Evolutionary conservation across 2,113 vertebrate genomes (phyloP).

Genomic region (Pycnonotus jocosus): DNA sequence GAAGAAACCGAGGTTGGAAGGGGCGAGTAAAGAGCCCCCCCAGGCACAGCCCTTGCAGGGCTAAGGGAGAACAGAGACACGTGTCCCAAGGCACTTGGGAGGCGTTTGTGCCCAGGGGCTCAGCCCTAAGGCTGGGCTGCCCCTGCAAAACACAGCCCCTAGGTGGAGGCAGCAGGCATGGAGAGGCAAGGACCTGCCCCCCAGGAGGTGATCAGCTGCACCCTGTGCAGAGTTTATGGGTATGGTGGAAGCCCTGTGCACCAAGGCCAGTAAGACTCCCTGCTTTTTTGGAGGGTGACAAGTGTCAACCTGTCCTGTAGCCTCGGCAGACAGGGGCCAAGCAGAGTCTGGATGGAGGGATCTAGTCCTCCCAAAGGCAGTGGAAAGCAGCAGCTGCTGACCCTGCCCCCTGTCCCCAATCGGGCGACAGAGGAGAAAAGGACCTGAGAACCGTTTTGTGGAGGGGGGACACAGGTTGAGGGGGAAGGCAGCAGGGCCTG

Average conservation of each 20-base stretch:
- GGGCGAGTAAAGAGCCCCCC: neutral
- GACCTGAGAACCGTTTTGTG: constrained; percentile 32
- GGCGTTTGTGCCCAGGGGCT: neutral
- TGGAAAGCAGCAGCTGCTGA: constrained; percentile 41
- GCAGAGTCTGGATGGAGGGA: neutral
- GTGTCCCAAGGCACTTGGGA: neutral
- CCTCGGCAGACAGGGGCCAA: neutral
- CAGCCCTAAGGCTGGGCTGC: neutral
- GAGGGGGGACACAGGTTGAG: accelerated
- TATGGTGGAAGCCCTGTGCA: neutral
- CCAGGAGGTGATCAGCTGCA: neutral
- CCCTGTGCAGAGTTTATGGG: neutral
- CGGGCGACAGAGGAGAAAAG: neutral
- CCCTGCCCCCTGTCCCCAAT: neutral
- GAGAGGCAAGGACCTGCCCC: neutral
- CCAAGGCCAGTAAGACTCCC: neutral
- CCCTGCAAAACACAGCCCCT: neutral
- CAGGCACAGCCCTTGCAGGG: neutral
- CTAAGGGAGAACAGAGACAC: neutral
- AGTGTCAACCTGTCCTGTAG: neutral
- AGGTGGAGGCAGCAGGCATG: neutral
- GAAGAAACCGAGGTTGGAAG: neutral
- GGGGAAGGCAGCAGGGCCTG: too few relatives aligned
- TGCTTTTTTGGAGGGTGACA: neutral
- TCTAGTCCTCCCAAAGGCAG: neutral